Conservation (phyloP, 1,140 invertebrate species). For the Zophobas morio region DNA sequence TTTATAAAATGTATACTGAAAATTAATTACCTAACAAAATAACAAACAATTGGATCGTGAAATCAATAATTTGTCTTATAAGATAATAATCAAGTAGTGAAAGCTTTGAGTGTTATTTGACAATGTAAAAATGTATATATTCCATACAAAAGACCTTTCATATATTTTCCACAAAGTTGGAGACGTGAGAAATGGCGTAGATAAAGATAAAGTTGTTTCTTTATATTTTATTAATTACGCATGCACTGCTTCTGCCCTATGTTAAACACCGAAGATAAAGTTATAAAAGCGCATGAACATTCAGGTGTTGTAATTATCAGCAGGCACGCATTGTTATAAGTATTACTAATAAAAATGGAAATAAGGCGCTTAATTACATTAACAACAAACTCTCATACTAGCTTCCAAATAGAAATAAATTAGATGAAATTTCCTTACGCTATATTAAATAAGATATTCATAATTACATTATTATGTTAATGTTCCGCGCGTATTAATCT, state of each 20-base stretch:
- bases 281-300: constrained; percentile 1
- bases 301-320: constrained; percentile 32
- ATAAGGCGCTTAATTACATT: constrained; percentile 27
- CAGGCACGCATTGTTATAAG: constrained; percentile 20
- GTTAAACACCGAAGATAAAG: constrained; percentile 21
- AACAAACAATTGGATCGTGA: too few relatives aligned
- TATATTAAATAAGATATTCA: constrained; percentile 23
- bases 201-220: constrained; percentile 31
- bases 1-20: too few relatives aligned
- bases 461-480: constrained; percentile 41
- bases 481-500: constrained; percentile 24
- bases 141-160: constrained; percentile 34
- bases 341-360: constrained; percentile 28
- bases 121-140: too few relatives aligned
- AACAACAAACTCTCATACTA: constrained; percentile 16
- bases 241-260: constrained; percentile 1
- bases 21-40: too few relatives aligned
- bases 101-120: too few relatives aligned
- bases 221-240: constrained; percentile 35
- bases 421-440: constrained; percentile 6
- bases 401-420: constrained; percentile 29
- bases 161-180: constrained; percentile 7
- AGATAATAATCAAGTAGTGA: background rate
- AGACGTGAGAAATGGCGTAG: constrained; percentile 37
- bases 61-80: too few relatives aligned